A percentile compares a stretch with the other conserved stretches of the same genome.
These are phyloP conservation scores for Oryctolagus cuniculus DNA, from an alignment of 2,113 vertebrate genomes.

Conservation along the genomic window DNA sequence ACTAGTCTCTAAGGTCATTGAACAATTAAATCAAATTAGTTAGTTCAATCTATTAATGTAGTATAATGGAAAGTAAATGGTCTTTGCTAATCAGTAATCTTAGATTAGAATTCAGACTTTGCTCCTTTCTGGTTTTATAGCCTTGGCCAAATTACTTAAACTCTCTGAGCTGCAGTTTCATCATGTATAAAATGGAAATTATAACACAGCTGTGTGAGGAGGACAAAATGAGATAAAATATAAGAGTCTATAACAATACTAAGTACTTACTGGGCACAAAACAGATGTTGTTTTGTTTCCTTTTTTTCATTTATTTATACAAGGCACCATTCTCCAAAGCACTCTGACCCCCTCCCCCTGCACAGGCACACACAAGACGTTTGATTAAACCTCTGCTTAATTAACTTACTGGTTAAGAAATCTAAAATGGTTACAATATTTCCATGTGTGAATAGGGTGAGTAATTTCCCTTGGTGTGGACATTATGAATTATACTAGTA, in stretches of 20 bases:
- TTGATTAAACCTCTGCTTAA: constrained; percentile 23
- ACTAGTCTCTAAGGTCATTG: constrained; percentile 23
- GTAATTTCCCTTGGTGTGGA: background rate
- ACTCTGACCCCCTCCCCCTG: rapidly evolving
- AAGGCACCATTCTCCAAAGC: background rate
- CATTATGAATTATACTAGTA: background rate
- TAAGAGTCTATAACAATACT: background rate
- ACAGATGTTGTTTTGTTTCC: background rate
- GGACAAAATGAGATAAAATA: constrained; percentile 52
- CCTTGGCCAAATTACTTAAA: constrained; percentile 59
- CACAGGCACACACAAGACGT: background rate
- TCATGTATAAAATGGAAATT: constrained; percentile 56
- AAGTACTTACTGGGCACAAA: background rate
- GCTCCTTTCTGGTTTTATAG: constrained; percentile 50
- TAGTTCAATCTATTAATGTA: constrained; percentile 44
- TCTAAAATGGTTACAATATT: background rate
- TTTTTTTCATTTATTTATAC: background rate
- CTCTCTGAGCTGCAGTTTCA: constrained; percentile 52
- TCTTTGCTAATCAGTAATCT: constrained; percentile 58
- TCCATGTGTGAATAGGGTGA: background rate
- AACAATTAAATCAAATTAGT: constrained; percentile 67
- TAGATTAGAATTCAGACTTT: constrained; percentile 66
- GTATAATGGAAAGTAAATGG: constrained; percentile 40
- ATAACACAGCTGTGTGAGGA: background rate
- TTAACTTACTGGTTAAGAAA: constrained; percentile 38